Evolutionary conservation across 2,797 vertebrate species (phyloP).

Genomic region (Galago senegalensis): DNA sequence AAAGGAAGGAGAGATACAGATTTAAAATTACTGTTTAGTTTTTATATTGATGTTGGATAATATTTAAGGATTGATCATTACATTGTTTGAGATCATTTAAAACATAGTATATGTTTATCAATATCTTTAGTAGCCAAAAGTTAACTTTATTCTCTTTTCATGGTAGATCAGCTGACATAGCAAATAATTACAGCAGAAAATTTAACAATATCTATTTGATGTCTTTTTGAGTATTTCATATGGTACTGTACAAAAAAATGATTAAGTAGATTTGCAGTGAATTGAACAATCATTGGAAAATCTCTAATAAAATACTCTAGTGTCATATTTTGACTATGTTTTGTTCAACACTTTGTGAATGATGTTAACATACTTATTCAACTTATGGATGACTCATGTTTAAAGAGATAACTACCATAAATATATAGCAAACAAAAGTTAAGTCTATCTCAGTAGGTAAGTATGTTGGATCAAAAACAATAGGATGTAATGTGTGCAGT

Average conservation of each 20-base stretch:
- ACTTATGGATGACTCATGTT: background rate
- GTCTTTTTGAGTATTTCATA: conserved; percentile 13
- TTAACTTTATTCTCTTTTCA: background rate
- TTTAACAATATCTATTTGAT: background rate
- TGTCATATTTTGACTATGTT: conserved; percentile 14
- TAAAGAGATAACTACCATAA: background rate
- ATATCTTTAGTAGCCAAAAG: background rate
- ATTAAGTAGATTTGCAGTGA: conserved; percentile 35
- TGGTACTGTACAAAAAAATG: background rate
- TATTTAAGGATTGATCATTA: conserved; percentile 3
- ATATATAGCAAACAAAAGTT: conserved; percentile 11
- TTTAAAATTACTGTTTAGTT: conserved; percentile 6
- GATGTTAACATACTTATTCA: background rate
- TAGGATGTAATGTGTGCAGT: background rate
- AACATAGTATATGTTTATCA: conserved; percentile 7
- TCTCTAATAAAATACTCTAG: background rate
- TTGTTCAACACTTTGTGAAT: conserved; percentile 6
- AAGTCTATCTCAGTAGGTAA: background rate
- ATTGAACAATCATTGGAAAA: background rate
- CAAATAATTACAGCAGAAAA: conserved; percentile 58
- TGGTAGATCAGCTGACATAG: conserved; percentile 11
- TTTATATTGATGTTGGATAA: conserved; percentile 45
- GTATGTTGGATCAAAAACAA: conserved; percentile 8
- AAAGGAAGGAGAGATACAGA: background rate
- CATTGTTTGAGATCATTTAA: conserved; percentile 32